These are phyloP conservation scores for Pygoscelis adeliae DNA, from an alignment of 2,113 vertebrate genomes.

Conservation along the genomic window DNA sequence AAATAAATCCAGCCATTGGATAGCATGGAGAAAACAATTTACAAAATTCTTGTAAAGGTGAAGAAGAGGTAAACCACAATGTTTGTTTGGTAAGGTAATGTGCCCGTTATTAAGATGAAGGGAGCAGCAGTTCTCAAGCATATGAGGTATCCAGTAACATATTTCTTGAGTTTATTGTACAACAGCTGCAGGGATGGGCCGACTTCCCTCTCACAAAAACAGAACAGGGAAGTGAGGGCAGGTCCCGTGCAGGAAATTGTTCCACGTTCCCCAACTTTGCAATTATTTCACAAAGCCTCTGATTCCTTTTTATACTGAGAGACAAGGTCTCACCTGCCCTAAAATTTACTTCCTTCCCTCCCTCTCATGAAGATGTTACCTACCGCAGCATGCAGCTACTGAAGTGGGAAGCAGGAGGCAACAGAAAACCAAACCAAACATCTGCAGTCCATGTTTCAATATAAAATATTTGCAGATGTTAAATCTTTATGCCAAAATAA, in stretches of 20 bases:
- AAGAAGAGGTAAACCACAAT: background rate
- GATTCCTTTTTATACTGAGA: background rate
- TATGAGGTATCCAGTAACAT: background rate
- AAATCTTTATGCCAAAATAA: conserved; percentile 43
- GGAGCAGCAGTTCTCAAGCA: background rate
- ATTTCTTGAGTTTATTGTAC: background rate
- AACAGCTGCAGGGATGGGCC: conserved; percentile 46
- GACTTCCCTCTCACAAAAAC: conserved; percentile 33
- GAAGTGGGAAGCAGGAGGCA: background rate
- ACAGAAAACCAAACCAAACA: conserved; percentile 26
- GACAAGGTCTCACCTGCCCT: conserved; percentile 13
- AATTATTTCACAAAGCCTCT: background rate
- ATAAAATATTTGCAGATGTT: conserved; percentile 65
- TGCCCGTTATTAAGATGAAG: background rate
- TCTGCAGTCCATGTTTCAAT: conserved; percentile 44
- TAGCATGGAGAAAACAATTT: background rate
- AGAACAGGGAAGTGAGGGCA: background rate
- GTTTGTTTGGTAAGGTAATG: background rate
- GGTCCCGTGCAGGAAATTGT: background rate
- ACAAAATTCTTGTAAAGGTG: background rate
- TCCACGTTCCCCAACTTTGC: background rate
- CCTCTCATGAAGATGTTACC: conserved; percentile 31
- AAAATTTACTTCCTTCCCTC: background rate
- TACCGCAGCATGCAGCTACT: conserved; percentile 53
- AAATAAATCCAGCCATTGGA: background rate